These are phyloP conservation scores for Mus pahari DNA, from an alignment of 2,113 vertebrate species.

Conservation along the genomic window DNA sequence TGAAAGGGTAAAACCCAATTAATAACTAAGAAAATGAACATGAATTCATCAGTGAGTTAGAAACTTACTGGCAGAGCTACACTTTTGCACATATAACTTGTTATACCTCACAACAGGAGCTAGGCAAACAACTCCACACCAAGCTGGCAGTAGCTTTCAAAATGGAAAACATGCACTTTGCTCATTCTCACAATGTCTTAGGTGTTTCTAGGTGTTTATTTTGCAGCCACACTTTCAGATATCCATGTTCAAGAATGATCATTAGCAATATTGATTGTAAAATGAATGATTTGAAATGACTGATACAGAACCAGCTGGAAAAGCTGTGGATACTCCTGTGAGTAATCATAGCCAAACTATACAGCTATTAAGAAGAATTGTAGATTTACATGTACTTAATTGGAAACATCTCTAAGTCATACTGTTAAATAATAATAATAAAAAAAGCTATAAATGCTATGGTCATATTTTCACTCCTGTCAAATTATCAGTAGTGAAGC, in stretches of 20 bases:
- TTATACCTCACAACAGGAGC: not conserved
- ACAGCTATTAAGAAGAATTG: not conserved
- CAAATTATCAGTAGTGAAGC: conserved; percentile 2
- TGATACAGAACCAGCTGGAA: not conserved
- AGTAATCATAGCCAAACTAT: not conserved
- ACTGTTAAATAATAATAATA: conserved; percentile 35
- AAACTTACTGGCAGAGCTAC: not conserved
- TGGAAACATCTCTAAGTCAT: conserved; percentile 24
- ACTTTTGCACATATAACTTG: not conserved
- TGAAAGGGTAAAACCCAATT: not conserved
- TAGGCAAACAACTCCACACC: not conserved
- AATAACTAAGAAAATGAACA: conserved; percentile 41
- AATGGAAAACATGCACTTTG: not conserved
- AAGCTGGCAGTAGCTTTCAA: not conserved
- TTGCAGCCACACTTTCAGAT: not conserved
- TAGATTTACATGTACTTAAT: not conserved
- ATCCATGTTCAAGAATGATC: not conserved
- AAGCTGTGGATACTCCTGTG: not conserved
- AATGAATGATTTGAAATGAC: conserved; percentile 14
- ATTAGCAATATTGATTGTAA: not conserved
- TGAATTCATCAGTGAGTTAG: not conserved
- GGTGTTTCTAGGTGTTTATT: not conserved
- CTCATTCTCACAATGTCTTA: not conserved
- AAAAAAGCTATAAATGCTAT: conserved; percentile 11
- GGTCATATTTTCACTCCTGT: conserved; percentile 33